These are phyloP conservation scores for Hyperoplus lanceolatus DNA, from an alignment of 2,797 vertebrate genomes.

Conservation along the genomic window DNA sequence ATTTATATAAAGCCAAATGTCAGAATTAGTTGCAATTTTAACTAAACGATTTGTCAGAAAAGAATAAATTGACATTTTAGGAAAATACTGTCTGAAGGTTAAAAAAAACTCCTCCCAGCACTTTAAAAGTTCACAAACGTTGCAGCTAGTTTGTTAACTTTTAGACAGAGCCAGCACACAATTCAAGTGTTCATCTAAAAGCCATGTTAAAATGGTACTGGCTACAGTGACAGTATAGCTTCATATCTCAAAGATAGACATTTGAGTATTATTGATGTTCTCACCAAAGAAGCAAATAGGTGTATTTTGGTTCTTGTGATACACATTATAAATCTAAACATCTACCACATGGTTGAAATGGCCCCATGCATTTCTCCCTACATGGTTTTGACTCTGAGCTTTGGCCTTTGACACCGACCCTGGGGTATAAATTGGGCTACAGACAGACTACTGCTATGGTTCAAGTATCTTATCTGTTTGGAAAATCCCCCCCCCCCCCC, in stretches of 20 bases:
- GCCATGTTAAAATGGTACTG: too few species aligned
- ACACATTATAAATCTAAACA: slow-evolving; percentile 17
- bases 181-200: too few species aligned
- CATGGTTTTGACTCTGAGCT: slow-evolving; percentile 35
- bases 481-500: slow-evolving; percentile 10
- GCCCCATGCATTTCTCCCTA: neutral
- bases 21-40: too few species aligned
- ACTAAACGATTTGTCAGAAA: too few species aligned
- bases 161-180: neutral
- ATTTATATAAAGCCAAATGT: too few species aligned
- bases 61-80: neutral
- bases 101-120: neutral
- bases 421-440: slow-evolving; percentile 23
- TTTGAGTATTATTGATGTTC: neutral
- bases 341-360: slow-evolving; percentile 41
- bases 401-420: slow-evolving; percentile 56
- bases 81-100: neutral
- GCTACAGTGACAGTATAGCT: too few species aligned
- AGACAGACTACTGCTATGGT: slow-evolving; percentile 23
- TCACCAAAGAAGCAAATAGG: neutral
- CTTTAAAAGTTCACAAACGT: neutral
- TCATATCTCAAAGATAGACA: too few species aligned
- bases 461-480: slow-evolving; percentile 49
- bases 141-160: neutral
- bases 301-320: neutral